Percentiles rank a stretch among this genome's conserved stretches.
Evolutionary conservation across 2,113 vertebrate species (phyloP).

Genomic region (Stegastes partitus): DNA sequence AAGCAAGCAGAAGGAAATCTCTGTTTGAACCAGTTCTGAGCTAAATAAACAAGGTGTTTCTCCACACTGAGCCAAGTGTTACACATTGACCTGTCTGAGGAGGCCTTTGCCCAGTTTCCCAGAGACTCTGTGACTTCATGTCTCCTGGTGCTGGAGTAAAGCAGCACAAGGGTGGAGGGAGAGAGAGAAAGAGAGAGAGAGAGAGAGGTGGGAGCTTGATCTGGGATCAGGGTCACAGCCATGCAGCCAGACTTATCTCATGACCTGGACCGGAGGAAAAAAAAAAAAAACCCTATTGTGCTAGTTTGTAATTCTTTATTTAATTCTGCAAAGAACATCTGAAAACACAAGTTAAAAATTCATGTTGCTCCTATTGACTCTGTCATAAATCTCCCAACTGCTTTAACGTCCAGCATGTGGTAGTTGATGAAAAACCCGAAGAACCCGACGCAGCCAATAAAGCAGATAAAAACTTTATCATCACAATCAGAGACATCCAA

Average conservation of each 20-base stretch:
- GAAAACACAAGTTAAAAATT: background rate
- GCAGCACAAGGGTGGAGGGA: conserved; percentile 11
- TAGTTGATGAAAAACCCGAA: background rate
- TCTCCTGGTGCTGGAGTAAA: conserved; percentile 36
- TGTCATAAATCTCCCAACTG: background rate
- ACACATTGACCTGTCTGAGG: conserved; percentile 66
- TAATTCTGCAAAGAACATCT: conserved; percentile 1
- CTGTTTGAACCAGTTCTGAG: conserved; percentile 46
- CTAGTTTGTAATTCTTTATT: background rate
- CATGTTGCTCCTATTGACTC: background rate
- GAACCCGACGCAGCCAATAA: background rate
- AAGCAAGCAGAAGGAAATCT: conserved; percentile 49
- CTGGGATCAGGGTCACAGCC: conserved; percentile 25
- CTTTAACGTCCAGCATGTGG: background rate
- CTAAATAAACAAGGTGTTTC: conserved; percentile 75
- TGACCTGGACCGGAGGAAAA: conserved; percentile 14
- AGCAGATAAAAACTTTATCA: background rate
- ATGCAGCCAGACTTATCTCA: conserved; percentile 28
- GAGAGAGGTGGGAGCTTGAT: conserved; percentile 19
- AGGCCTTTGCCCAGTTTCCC: conserved; percentile 62
- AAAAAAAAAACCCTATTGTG: background rate
- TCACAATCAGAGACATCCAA: background rate
- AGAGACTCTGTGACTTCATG: conserved; percentile 56
- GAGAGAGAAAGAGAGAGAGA: conserved; percentile 23
- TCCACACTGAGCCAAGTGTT: conserved; percentile 72